A percentile compares a stretch with the other conserved stretches of the same genome.
Conservation (phyloP, 2,113 vertebrate species). For the Pterophyllum scalare region DNA sequence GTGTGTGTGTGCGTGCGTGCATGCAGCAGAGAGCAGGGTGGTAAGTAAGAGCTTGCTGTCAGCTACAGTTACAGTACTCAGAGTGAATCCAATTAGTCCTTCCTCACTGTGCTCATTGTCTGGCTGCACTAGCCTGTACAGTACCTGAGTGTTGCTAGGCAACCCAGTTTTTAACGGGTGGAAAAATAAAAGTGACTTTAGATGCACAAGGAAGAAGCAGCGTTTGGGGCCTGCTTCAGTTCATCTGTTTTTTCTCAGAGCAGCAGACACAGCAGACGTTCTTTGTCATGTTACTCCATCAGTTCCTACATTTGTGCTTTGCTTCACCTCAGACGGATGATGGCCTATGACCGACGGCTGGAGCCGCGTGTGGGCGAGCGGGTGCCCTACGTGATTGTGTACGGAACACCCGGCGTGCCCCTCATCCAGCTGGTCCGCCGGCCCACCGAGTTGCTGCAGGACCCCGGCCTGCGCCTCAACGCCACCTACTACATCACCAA, state of each 20-base stretch:
- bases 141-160: constrained; percentile 75
- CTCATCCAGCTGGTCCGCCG: constrained; percentile 95
- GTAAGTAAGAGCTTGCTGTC: constrained; percentile 20
- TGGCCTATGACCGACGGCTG: constrained; percentile 89
- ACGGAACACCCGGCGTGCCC: constrained; percentile 90
- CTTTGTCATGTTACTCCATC: background rate
- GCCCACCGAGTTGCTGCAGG: constrained; percentile 91
- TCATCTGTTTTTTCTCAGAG: background rate
- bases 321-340: constrained; percentile 85
- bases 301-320: background rate
- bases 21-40: background rate
- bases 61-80: constrained; percentile 46
- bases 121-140: constrained; percentile 59
- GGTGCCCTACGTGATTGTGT: constrained; percentile 95
- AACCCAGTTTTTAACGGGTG: constrained; percentile 49
- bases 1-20: background rate
- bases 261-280: background rate
- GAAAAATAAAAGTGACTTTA: constrained; percentile 37
- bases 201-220: background rate
- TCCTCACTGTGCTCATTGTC: constrained; percentile 62
- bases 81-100: constrained; percentile 59
- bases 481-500: constrained; percentile 95
- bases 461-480: constrained; percentile 89
- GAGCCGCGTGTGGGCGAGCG: constrained; percentile 95
- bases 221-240: background rate